phyloP scores from a whole-genome alignment of 92 coral and sea anemone species.

The Porites evermanni region DNA sequence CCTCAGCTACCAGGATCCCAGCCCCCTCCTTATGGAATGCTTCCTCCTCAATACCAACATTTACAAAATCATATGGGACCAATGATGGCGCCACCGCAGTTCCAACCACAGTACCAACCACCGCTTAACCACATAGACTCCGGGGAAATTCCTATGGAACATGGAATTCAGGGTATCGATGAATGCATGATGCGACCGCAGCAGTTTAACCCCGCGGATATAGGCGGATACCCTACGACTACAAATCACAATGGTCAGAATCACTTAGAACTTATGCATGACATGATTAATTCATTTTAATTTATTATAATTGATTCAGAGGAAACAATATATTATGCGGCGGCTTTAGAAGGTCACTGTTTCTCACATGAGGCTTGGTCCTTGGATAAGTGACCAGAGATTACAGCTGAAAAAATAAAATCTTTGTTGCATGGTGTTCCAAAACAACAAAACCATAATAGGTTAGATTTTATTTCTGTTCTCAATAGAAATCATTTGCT shows the following conservation, averaged over 20 bases:
- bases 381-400: not conserved
- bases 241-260: slow-evolving; percentile 98
- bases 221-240: slow-evolving; percentile 82
- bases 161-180: slow-evolving; percentile 83
- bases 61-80: slow-evolving; percentile 91
- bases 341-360: not conserved
- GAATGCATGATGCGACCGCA: slow-evolving; percentile 94
- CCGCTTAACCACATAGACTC: slow-evolving; percentile 91
- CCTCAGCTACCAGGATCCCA: slow-evolving; percentile 89
- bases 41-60: slow-evolving; percentile 91
- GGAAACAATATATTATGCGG: not conserved
- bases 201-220: slow-evolving; percentile 84
- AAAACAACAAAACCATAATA: not conserved
- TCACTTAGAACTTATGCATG: slow-evolving; percentile 99
- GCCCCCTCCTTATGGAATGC: slow-evolving; percentile 87
- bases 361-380: not conserved
- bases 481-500: not conserved
- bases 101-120: slow-evolving; percentile 80
- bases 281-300: slow-evolving; percentile 97
- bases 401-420: not conserved
- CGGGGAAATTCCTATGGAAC: slow-evolving; percentile 83
- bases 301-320: slow-evolving; percentile 3
- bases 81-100: slow-evolving; percentile 81
- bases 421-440: not conserved
- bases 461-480: not conserved